Conservation (phyloP, 1,140 invertebrate genomes). For the Ylistrum balloti region DNA sequence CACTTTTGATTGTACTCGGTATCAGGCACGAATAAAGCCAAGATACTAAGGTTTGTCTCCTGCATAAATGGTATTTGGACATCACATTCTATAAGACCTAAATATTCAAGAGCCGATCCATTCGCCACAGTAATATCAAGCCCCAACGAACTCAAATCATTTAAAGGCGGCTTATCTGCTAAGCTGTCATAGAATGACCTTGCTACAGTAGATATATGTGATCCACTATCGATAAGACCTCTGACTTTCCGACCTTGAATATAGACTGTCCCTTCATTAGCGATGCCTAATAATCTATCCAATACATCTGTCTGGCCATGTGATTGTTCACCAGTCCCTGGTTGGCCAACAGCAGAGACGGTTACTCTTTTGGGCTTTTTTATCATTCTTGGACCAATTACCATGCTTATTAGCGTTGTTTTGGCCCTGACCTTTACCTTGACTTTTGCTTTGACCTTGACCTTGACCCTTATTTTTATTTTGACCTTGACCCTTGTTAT, state of each 20-base stretch:
- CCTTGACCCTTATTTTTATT: no score
- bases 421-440: no score
- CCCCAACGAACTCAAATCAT: background rate
- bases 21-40: no score
- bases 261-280: background rate
- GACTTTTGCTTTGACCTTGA: no score
- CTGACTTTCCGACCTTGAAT: background rate
- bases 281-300: background rate
- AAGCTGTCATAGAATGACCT: background rate
- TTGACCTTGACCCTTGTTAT: no score
- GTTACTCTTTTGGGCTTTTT: no score
- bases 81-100: conserved; percentile 25
- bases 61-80: background rate
- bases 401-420: no score
- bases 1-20: no score
- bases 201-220: conserved; percentile 36
- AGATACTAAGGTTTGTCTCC: background rate
- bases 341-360: no score
- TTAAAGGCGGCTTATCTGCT: background rate
- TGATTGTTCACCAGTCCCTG: no score
- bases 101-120: background rate
- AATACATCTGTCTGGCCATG: no score
- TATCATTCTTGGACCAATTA: no score
- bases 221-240: conserved; percentile 46
- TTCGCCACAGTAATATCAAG: background rate